Evolutionary conservation across 2,113 vertebrate species (phyloP).

Genomic region (Ranitomeya imitator): DNA sequence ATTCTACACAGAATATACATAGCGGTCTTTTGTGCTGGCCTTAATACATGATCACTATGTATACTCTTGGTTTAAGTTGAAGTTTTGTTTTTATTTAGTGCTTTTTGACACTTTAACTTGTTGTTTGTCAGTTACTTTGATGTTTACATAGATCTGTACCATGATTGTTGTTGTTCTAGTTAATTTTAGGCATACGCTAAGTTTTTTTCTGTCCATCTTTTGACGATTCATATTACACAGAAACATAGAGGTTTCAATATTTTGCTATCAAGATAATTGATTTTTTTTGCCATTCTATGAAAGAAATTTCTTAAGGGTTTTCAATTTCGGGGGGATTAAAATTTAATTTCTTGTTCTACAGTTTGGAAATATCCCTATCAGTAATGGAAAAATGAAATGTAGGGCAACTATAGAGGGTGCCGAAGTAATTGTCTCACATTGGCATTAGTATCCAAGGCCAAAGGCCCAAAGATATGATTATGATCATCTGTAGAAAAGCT

Average conservation of each 20-base stretch:
- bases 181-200: not conserved
- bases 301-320: no score
- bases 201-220: not conserved
- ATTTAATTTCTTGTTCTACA: no score
- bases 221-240: not conserved
- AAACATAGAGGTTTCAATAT: not conserved
- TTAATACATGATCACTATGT: conserved; percentile 12
- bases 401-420: no score
- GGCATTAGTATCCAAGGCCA: no score
- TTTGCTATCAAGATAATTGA: no score
- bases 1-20: conserved; percentile 44
- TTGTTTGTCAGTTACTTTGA: not conserved
- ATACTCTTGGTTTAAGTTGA: not conserved
- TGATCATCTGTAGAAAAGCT: no score
- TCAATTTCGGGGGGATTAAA: no score
- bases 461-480: no score
- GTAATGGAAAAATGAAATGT: no score
- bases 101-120: not conserved
- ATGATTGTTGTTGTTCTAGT: not conserved
- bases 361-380: no score
- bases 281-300: no score
- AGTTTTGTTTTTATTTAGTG: not conserved
- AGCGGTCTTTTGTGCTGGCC: conserved; percentile 14
- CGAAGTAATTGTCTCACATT: no score
- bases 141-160: not conserved